Conservation (phyloP, 2,113 vertebrate species). For the Varanus komodoensis region DNA sequence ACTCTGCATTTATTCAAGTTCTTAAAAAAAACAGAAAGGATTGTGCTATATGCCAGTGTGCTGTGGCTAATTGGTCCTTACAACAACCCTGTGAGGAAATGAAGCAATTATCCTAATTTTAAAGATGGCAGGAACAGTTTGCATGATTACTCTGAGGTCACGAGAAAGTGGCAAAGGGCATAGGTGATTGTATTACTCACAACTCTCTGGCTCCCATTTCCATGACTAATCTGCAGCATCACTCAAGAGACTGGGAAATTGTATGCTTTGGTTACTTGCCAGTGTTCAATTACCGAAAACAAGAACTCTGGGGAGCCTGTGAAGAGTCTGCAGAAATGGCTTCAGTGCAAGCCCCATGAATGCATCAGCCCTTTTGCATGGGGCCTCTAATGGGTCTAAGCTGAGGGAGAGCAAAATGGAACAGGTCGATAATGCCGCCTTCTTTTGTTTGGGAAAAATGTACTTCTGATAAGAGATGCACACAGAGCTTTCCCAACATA, state of each 20-base stretch:
- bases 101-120: conserved; percentile 27
- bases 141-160: not conserved
- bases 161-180: not conserved
- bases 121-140: not conserved
- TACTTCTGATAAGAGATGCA: not conserved
- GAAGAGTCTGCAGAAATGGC: not conserved
- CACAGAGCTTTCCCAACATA: not conserved
- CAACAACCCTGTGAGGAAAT: conserved; percentile 1
- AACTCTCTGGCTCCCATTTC: not conserved
- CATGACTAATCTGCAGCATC: conserved; percentile 1
- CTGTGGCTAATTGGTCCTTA: conserved; percentile 35
- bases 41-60: conserved; percentile 23
- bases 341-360: not conserved
- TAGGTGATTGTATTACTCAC: not conserved
- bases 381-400: not conserved
- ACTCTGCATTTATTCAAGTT: conserved; percentile 12
- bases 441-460: not conserved
- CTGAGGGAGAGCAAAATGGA: not conserved
- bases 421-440: not conserved
- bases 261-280: conserved; percentile 3
- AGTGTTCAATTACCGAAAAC: conserved; percentile 18
- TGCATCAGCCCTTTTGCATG: not conserved
- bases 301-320: not conserved
- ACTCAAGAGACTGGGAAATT: conserved; percentile 5
- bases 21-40: not conserved